A percentile compares a stretch with the other conserved stretches of the same genome.
Conservation (phyloP, 2,797 vertebrate species). For the Clarias pachynema region DNA sequence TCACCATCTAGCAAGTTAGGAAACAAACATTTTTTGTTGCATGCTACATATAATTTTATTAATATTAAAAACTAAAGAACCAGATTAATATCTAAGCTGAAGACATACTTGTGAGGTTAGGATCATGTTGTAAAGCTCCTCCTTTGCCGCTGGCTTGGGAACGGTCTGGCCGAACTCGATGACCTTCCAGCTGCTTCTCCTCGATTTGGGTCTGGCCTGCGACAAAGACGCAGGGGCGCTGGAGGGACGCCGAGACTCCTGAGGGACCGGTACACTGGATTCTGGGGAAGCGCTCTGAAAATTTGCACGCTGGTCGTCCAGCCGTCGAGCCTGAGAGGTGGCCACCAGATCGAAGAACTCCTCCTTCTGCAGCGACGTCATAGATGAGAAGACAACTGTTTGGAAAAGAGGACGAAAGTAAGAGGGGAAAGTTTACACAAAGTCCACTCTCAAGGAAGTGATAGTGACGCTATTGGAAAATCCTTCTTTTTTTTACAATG, state of each 20-base stretch:
- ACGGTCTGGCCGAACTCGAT: constrained; percentile 60
- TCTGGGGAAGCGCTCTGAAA: constrained; percentile 58
- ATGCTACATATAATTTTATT: not conserved
- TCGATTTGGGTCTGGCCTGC: constrained; percentile 67
- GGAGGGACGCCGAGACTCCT: constrained; percentile 56
- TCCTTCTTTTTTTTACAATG: not conserved
- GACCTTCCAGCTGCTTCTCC: constrained; percentile 74
- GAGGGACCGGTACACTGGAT: not conserved
- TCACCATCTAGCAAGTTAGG: too few relatives aligned
- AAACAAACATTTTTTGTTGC: too few relatives aligned
- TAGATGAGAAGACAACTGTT: constrained; percentile 80
- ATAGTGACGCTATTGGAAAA: not conserved
- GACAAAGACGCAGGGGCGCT: constrained; percentile 37
- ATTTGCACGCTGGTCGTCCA: constrained; percentile 83
- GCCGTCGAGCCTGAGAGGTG: constrained; percentile 79
- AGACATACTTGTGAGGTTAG: constrained; percentile 80
- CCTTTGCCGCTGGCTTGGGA: constrained; percentile 67
- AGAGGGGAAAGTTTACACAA: not conserved
- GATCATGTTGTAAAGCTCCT: constrained; percentile 87
- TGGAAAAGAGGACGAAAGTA: not conserved
- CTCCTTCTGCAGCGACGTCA: constrained; percentile 86
- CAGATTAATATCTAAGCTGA: not conserved
- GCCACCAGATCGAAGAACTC: constrained; percentile 85
- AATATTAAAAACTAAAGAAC: not conserved
- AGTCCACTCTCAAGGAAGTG: not conserved